These are phyloP conservation scores for Bellardia bayeri DNA, from an alignment of 2,888 invertebrate species.

Conservation along the genomic window DNA sequence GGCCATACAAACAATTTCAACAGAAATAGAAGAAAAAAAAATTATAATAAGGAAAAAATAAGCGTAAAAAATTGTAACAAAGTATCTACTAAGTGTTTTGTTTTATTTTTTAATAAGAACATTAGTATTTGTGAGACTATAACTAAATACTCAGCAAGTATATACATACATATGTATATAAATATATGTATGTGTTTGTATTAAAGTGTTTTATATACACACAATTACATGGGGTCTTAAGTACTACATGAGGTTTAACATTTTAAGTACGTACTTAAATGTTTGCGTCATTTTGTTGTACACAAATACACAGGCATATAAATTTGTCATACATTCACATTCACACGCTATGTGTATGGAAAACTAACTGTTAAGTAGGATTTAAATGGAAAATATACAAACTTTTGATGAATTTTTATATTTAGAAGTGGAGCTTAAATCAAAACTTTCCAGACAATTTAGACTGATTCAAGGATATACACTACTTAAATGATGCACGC, in stretches of 20 bases:
- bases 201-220: constrained; percentile 26
- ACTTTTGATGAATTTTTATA: constrained; percentile 9
- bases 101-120: constrained; percentile 35
- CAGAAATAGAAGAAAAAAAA: constrained; percentile 11
- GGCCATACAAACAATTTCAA: constrained; percentile 14
- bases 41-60: not conserved
- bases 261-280: constrained; percentile 62
- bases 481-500: not conserved
- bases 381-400: constrained; percentile 26
- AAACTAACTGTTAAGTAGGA: constrained; percentile 25
- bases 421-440: not conserved
- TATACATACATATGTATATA: not conserved
- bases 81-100: constrained; percentile 54
- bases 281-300: constrained; percentile 48
- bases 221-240: constrained; percentile 62
- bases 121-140: constrained; percentile 18
- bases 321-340: not conserved
- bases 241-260: constrained; percentile 66
- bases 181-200: not conserved
- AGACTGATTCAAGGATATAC: not conserved
- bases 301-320: not conserved
- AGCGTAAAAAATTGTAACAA: constrained; percentile 29
- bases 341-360: not conserved
- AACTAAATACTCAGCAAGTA: not conserved
- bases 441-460: constrained; percentile 32